Base-by-base conservation (phyloP, 2,888 invertebrate species). In the Eupithecia pulchellata region DNA sequence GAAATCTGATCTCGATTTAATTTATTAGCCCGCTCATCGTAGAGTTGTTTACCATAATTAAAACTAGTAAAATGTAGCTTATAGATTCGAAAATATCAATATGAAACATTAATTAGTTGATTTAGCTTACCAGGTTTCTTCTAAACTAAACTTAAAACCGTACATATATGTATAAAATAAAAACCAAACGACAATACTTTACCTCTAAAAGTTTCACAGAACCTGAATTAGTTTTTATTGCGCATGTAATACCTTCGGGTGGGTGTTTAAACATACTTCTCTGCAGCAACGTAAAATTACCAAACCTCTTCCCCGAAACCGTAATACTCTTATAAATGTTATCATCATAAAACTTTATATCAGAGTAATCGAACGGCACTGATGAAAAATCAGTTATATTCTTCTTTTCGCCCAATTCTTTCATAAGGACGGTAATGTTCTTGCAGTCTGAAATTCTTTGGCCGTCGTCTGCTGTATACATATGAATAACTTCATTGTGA, bases 401-500 rank as follows among this genome's bases (percentile, higher is more conserved):
- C 2, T 14, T 6, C 14, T 6, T 20, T 34, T n/a, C 5, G 20
- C 17, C 14, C 8, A 63, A 17, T 2, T 58, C 29, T 3, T 30
- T 30, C 30, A 66, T 63, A 0, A 69, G 3, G 2, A 8, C 30
- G 1, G 27, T 30, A 9, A 68, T 57, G 32, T 66, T 36, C 36
- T 30, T 63, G 32, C 72, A 69, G 9, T 8, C 4, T 27, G n/a
- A 5, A 4, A 25, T 11, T 2, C 0, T 17, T n/a, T 4, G 3
- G 1, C 1, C 0, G n/a, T 2, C 14, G 8, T n/a, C 3, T n/a
- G 1, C 30, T 30, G 0, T 11, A 60, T 34, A 9, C 11, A 32
- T 32, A 13, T 66, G 32, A 25, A 72, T 27, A 13, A 74, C 34
- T 69, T 74, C 69, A 34, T 73, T 58, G 57, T 52, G 25, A 6